Base-by-base conservation (phyloP, 2,113 vertebrate genomes). In the Cheirogaleus medius region DNA sequence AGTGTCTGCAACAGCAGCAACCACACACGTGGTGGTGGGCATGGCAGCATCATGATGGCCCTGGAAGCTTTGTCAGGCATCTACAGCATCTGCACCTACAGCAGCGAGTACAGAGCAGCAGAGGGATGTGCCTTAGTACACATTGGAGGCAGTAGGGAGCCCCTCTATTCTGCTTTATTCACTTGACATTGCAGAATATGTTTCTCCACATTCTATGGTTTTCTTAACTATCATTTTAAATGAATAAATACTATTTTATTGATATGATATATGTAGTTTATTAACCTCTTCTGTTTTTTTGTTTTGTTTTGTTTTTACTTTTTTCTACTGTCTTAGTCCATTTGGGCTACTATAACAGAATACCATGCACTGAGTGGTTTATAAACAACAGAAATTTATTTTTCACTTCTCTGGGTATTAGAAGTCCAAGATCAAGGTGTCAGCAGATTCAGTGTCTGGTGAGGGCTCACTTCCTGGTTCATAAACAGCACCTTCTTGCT, bases 41-140 rank as follows among this genome's bases (percentile, higher is more conserved):
- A 3, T 0, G 0, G 82, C 0, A 8, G 37, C 42, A 18, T 37
- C 6, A 0, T 8, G 15, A 5, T 6, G 34, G 14, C 42, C 54
- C 4, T 56, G 56, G 56, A 39, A 39, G 11, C 44, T 68, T 47
- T 15, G 17, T 21, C 52, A 8, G 29, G 37, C 21, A 6, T n/a
- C 68, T n/a, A 4, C 2, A 10, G 42, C 3, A 42, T 58, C 60
- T 27, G n/a, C 27, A 29, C 73, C 60, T 25, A 32, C 9, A 25
- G 25, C 10, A 14, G 9, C 20, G 13, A 64, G 39, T 47, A 58
- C 5, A 1, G 20, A 81, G 42, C 4, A 20, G 42, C 42, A 6
- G 25, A 15, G 52, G 14, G 32, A 13, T 25, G 27, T 17, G 8
- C 14, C 29, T 52, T 34, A 27, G 8, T 9, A 7, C 23, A 9